Evolutionary conservation across 2,113 vertebrate species (phyloP), one percentile per base, ranked within the genome.

Genomic region (Pantherophis guttatus): DNA sequence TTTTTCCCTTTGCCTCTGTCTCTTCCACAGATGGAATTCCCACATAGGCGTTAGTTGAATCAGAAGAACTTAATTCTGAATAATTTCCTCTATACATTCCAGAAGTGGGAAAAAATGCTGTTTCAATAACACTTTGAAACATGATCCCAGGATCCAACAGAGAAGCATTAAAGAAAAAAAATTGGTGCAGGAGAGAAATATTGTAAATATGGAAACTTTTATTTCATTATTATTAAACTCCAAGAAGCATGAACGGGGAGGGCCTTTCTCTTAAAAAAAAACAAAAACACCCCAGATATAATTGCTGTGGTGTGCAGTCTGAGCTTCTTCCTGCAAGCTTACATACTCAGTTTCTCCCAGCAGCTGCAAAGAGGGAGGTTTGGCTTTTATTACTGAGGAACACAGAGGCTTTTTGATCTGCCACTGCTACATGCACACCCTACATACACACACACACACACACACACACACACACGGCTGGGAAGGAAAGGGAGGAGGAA

Each of bases 351-450:
- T 86, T 93, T 90, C 92, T 93, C 88, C 57, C 39, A 85, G 57
- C 92, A 90, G 89, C 92, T 90, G 57, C 75, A 65, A 50, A 90
- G 39, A 87, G 50, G 58, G 44, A 90, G 24, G 39, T 33, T 88
- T 50, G 29, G 52, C 57, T 58, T 93, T 90, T 87, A 54, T 52
- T 54, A 50, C 50, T 65, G 81, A 54, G 53, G 81, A 90, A 93
- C 81, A 90, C 57, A 90, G 75, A 87, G 81, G 89, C 81, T 86
- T 90, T 93, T 90, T 65, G 65, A 87, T 93, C 89, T 90, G n/a
- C 81, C 57, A 48, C 15, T 8, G 92, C 92, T 93, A 65, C 89
- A 90, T 54, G 55, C 88, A 39, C 12, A 65, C 26, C 2, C 58
- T 12, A 39, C 70, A 19, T n/a, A 33, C 70, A 39, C n/a, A 39